Base-by-base conservation (phyloP, 2,797 vertebrate genomes). In the Enoplosus armatus region DNA sequence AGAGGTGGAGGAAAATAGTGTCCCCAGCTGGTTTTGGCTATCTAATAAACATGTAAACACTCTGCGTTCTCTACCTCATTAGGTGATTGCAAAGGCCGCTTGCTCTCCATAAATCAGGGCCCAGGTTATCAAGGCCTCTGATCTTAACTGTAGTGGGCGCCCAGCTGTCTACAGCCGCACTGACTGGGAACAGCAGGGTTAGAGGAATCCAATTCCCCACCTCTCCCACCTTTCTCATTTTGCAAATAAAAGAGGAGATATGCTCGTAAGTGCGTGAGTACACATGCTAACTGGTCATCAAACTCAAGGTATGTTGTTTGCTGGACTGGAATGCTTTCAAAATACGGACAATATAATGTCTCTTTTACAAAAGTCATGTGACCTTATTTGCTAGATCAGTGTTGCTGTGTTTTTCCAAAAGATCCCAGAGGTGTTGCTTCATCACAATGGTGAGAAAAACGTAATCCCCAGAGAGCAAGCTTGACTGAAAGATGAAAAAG, bases 21-120 rank as follows among this genome's bases (percentile, higher is more conserved):
- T 91, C 91, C 95, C 96, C 96, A 98, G 96, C 95, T 97, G 97
- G 96, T 97, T 97, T 96, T 94, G 94, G 95, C 96, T 96, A 97
- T 98, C 97, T 98, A 98, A 98, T 98, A 99, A 98, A 98, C 96
- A 97, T 96, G 96, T 99, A 98, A 97, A 99, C 98, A 97, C 96
- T 97, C 95, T 85, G 90, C 96, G 94, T 96, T 95, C 96, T 96
- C 96, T 96, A 95, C 96, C 97, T 99, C 97, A 98, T 99, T 99
- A 99, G 96, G 97, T 96, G 96, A 96, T 96, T 94, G 95, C 93
- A 96, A 94, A 95, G 95, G 94, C 95, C 62, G 89, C 90, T 91
- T 87, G 83, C 91, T 94, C 94, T 95, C 96, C 95, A 98, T 98
- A 99, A 99, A 98, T 98, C 97, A 97, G 95, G 93, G 88, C 91